phyloP scores from a whole-genome alignment of 2,113 vertebrate genomes.

The Trinectes maculatus region DNA sequence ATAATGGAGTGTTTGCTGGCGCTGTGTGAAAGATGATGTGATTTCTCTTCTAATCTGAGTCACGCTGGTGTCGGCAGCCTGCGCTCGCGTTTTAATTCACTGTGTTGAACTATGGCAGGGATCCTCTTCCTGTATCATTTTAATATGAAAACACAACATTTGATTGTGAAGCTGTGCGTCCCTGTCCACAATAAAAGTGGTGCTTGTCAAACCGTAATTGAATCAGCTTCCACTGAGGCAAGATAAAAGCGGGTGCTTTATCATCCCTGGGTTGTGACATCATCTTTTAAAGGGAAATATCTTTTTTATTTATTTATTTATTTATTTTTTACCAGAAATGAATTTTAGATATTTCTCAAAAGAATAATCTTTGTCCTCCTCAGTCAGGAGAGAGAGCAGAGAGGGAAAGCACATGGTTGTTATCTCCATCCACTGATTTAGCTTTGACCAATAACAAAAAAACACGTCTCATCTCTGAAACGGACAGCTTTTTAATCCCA shows the following conservation, averaged over 20 bases:
- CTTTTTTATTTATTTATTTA: too few species aligned
- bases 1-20: conserved; percentile 32
- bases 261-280: too few species aligned
- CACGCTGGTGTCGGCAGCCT: not conserved
- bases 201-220: too few species aligned
- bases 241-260: too few species aligned
- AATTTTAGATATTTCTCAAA: not conserved
- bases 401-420: not conserved
- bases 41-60: conserved; percentile 28
- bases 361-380: not conserved
- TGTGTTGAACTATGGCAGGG: not conserved
- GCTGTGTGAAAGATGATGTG: conserved; percentile 32
- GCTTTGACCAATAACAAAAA: not conserved
- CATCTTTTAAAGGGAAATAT: not conserved
- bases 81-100: not conserved
- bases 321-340: not conserved
- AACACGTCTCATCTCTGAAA: conserved; percentile 2
- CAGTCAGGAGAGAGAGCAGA: not conserved
- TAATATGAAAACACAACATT: not conserved
- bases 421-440: not conserved
- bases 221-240: too few species aligned
- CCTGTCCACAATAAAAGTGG: not conserved
- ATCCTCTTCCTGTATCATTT: not conserved
- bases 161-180: not conserved
- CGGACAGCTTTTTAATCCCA: conserved; percentile 5